Base-by-base conservation (phyloP, 1,140 invertebrate species). In the Liolophura sinensis region DNA sequence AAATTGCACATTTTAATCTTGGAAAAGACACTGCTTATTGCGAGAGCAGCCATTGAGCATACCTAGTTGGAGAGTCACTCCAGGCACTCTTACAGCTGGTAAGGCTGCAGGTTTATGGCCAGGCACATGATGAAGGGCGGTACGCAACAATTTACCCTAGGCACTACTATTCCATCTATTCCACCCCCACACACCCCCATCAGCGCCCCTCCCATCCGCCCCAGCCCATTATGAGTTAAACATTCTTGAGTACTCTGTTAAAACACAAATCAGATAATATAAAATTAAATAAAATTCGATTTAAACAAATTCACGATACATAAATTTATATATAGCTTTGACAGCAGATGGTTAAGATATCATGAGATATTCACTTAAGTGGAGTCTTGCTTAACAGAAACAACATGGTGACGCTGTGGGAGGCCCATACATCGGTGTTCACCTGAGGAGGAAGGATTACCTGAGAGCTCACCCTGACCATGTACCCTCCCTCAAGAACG, bases 361-460 rank as follows among this genome's bases (percentile, higher is more conserved):
- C 59, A 16, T 60, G 31, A 9, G 31, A 40, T 40, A 5, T 40
- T 40, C 3, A 40, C 31, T 40, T 40, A 9, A 5, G 31, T 3
- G 9, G 3, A 40, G 9, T 40, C 31, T 16, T 22, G 89, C 49
- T 50, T 60, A 59, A 12, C 61, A 81, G 75, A 71, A 73, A 61
- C 78, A 79, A 27, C 76, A 78, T 70, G 78, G 82, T 12, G 73
- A 78, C 57, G 82, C 83, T 82, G 62, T 84, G 68, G 94, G 93
- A 69, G 91, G 90, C 0, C 89, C 90, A 14, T 97, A 94, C 82
- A 63, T 97, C 49, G 87, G 88, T 60, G 88, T 92, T 55, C 96
- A 98, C 86, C 87, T 95, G 76, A 87, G 95, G 79, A 86, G 96
- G 73, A 87, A 88, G 67, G 95, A 98, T 85, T 98, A 96, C 86